Evolutionary conservation across 1,140 invertebrate genomes (phyloP).

Genomic region (Drosophila lacertosa): DNA sequence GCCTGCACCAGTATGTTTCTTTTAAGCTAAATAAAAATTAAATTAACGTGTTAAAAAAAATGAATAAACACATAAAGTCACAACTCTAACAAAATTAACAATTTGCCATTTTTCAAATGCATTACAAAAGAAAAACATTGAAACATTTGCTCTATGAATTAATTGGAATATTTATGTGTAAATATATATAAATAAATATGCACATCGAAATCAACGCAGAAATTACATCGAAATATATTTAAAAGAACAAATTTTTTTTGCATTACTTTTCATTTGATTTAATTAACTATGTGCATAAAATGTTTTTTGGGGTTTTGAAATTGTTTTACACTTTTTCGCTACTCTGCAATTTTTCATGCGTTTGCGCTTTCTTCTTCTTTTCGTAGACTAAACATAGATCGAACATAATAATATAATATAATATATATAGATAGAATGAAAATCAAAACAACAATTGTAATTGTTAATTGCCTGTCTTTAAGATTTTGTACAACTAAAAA

Average conservation of each 20-base stretch:
- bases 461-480: conserved; percentile 31
- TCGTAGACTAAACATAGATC: conserved; percentile 1
- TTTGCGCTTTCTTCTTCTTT: conserved; percentile 15
- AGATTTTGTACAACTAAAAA: conserved; percentile 56
- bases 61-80: conserved; percentile 37
- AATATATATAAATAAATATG: conserved; percentile 1
- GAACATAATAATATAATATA: neutral
- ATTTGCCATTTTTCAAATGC: conserved; percentile 34
- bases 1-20: conserved; percentile 70
- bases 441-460: conserved; percentile 37
- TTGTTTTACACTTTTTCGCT: conserved; percentile 9
- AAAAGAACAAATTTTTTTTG: conserved; percentile 4
- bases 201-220: conserved; percentile 12
- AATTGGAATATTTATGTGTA: conserved; percentile 44
- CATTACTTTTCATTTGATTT: neutral
- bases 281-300: conserved; percentile 27
- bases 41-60: conserved; percentile 32
- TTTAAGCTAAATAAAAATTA: conserved; percentile 49
- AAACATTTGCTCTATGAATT: conserved; percentile 40
- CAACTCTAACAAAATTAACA: conserved; percentile 43
- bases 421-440: conserved; percentile 24
- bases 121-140: conserved; percentile 42
- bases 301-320: conserved; percentile 16
- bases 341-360: conserved; percentile 7
- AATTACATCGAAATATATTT: conserved; percentile 13